Evolutionary conservation across 2,888 invertebrate genomes (phyloP).

Genomic region (Pelosia muscerda): DNA sequence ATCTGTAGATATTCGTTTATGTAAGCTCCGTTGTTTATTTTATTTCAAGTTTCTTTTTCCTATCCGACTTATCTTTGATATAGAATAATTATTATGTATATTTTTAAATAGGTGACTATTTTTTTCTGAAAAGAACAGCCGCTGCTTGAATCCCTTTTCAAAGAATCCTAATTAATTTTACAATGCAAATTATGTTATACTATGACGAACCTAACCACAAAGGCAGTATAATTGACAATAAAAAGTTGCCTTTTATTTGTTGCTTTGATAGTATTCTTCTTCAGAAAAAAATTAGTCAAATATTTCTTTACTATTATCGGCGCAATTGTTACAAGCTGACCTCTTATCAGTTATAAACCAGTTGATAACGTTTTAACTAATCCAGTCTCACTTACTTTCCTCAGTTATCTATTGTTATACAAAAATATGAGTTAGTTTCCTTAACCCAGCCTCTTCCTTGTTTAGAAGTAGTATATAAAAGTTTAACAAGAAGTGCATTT

Average conservation of each 20-base stretch:
- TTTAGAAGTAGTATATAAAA: slow-evolving; percentile 69
- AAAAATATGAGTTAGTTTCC: slow-evolving; percentile 33
- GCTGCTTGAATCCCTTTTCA: neutral
- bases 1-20: slow-evolving; percentile 45
- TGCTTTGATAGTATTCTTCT: neutral
- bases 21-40: slow-evolving; percentile 23
- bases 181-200: neutral
- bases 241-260: neutral
- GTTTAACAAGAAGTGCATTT: slow-evolving; percentile 85
- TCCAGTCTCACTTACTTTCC: slow-evolving; percentile 33
- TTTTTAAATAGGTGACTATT: neutral
- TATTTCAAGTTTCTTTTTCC: slow-evolving; percentile 13
- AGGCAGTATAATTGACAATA: slow-evolving; percentile 1
- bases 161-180: neutral
- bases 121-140: neutral
- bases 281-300: neutral
- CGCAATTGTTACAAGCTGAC: slow-evolving; percentile 1
- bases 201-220: neutral
- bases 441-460: slow-evolving; percentile 42
- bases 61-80: neutral
- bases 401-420: slow-evolving; percentile 36
- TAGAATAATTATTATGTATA: neutral
- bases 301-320: slow-evolving; percentile 2
- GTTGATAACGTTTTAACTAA: slow-evolving; percentile 30
- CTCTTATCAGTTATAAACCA: neutral